Evolutionary conservation across 30 jellyfish, hydroid and myxozoan genomes (phyloP).

Genomic region (Hydractinia echinata): DNA sequence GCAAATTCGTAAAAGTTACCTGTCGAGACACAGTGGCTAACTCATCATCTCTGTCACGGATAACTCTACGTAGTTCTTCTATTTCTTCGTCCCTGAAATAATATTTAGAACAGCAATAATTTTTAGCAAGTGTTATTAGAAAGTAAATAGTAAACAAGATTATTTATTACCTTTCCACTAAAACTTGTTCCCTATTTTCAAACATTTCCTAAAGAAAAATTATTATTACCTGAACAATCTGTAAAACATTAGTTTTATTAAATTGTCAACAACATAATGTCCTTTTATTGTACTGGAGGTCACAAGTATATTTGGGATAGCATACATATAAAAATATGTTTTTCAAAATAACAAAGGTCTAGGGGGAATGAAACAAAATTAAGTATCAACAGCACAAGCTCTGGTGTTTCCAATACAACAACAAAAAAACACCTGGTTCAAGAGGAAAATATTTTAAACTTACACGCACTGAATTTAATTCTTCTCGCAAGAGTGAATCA

Average conservation of each 20-base stretch:
- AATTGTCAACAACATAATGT: no score
- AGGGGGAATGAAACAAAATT: no score
- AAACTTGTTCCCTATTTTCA: slow-evolving; percentile 53
- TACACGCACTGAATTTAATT: slow-evolving; percentile 25
- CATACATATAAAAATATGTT: background rate
- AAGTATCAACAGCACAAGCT: no score
- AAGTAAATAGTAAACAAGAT: no score
- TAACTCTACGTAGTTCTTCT: slow-evolving; percentile 47
- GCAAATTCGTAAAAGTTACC: background rate
- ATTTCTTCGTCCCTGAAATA: slow-evolving; percentile 65
- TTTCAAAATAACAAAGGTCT: no score
- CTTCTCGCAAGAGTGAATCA: slow-evolving; percentile 31
- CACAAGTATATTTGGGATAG: background rate
- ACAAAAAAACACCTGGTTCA: no score
- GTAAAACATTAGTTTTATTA: no score
- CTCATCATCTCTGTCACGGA: slow-evolving; percentile 58
- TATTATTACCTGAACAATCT: background rate
- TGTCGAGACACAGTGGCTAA: slow-evolving; percentile 38
- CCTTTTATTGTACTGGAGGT: background rate
- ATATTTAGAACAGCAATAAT: background rate
- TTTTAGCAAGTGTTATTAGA: no score
- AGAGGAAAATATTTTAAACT: no score
- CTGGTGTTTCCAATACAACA: no score
- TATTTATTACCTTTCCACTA: slow-evolving; percentile 47
- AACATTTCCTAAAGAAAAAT: slow-evolving; percentile 30